These are phyloP conservation scores for Diadumene lineata DNA, from an alignment of 92 coral and sea anemone species.

Conservation along the genomic window DNA sequence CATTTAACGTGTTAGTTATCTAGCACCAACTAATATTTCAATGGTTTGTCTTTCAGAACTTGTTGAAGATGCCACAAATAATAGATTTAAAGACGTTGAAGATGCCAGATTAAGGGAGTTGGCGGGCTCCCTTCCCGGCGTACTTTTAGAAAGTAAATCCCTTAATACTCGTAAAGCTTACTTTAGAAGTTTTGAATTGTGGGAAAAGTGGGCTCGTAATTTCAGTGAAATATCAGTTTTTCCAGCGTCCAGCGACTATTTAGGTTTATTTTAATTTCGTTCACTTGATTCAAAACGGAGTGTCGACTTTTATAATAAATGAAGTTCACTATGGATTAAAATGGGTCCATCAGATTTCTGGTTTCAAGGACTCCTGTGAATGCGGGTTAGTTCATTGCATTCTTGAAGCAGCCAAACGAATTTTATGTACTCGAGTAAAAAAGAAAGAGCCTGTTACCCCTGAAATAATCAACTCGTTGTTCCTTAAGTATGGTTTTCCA, in stretches of 20 bases:
- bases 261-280: conserved; percentile 8
- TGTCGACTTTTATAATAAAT: background rate
- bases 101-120: background rate
- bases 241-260: background rate
- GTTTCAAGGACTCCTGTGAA: background rate
- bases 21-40: too few relatives aligned
- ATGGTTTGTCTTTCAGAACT: too few relatives aligned
- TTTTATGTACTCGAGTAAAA: background rate
- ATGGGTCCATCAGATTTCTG: background rate
- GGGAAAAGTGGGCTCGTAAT: background rate
- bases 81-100: background rate
- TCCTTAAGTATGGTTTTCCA: conserved; percentile 20
- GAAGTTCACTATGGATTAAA: conserved; percentile 1
- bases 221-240: background rate
- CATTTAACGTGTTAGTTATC: too few relatives aligned
- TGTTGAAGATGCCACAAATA: too few relatives aligned
- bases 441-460: conserved; percentile 39
- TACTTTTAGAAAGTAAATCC: background rate
- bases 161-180: background rate
- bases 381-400: background rate
- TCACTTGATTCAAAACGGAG: background rate
- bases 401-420: background rate
- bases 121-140: background rate
- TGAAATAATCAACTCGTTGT: conserved; percentile 20
- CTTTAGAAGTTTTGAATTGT: background rate